phyloP scores from a whole-genome alignment of 2,888 invertebrate species.

The Andricus curvator region DNA sequence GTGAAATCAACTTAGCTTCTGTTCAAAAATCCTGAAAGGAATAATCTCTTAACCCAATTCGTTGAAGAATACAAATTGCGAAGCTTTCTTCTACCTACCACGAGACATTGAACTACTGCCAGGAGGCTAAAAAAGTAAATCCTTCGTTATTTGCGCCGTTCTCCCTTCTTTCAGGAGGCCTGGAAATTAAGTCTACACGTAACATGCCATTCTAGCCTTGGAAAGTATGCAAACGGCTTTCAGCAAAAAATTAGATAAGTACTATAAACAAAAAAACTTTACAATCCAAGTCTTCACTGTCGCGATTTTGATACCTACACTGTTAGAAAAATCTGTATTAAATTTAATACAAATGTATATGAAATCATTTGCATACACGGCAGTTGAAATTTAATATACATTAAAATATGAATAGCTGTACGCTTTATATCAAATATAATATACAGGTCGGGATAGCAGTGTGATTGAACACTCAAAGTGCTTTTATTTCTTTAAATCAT shows the following conservation, averaged over 20 bases:
- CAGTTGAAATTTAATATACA: too few species aligned
- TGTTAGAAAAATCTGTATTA: too few species aligned
- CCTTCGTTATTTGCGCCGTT: conserved; percentile 27
- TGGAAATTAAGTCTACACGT: conserved; percentile 32
- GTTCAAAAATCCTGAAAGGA: conserved; percentile 20
- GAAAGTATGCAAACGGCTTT: conserved; percentile 29
- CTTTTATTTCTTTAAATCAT: too few species aligned
- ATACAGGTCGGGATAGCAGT: too few species aligned
- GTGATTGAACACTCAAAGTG: too few species aligned
- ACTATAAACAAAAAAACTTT: not conserved
- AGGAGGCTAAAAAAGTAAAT: conserved; percentile 35
- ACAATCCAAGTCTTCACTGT: not conserved
- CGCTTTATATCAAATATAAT: too few species aligned
- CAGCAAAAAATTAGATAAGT: not conserved
- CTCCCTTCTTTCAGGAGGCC: conserved; percentile 22
- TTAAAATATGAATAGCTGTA: too few species aligned
- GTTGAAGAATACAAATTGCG: conserved; percentile 30
- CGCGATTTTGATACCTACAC: not conserved
- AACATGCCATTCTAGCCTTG: conserved; percentile 19
- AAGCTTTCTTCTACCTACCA: conserved; percentile 24
- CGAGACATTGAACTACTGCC: conserved; percentile 38
- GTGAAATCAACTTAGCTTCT: conserved; percentile 18
- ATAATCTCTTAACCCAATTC: conserved; percentile 24
- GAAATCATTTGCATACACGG: too few species aligned
- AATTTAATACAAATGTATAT: too few species aligned